Evolutionary conservation across 2,113 vertebrate genomes (phyloP).

Genomic region (Tympanuchus pallidicinctus): DNA sequence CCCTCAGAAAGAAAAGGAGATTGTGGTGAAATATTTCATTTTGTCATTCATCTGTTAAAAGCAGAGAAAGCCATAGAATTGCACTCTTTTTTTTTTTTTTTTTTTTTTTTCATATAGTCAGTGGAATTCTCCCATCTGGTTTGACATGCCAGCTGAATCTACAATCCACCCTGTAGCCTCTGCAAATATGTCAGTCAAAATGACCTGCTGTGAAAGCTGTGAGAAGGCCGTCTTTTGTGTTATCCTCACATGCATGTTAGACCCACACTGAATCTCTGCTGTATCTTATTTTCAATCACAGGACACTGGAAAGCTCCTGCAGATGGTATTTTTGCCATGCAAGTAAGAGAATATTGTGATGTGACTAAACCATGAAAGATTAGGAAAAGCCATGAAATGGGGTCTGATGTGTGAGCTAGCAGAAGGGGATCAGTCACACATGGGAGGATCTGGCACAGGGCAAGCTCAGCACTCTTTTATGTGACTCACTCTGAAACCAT

Average conservation of each 20-base stretch:
- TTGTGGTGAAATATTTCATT: constrained; percentile 2
- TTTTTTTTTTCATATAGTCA: constrained; percentile 17
- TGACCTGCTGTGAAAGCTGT: constrained; percentile 74
- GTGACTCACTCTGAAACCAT: constrained; percentile 26
- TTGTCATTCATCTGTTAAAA: constrained; percentile 11
- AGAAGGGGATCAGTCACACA: constrained; percentile 54
- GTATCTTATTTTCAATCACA: constrained; percentile 65
- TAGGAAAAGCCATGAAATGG: constrained; percentile 69
- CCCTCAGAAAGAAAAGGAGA: not conserved
- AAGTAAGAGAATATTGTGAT: constrained; percentile 64
- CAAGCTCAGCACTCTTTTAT: constrained; percentile 22
- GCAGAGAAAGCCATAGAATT: not conserved
- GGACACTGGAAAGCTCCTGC: constrained; percentile 53
- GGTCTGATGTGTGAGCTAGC: constrained; percentile 31
- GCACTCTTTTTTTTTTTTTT: not conserved
- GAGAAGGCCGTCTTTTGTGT: constrained; percentile 59
- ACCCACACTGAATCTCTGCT: constrained; percentile 46
- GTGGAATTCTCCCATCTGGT: constrained; percentile 74
- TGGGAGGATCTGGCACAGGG: constrained; percentile 21
- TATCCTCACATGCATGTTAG: constrained; percentile 60
- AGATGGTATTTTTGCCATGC: constrained; percentile 68
- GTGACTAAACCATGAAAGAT: constrained; percentile 68
- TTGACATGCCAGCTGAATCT: constrained; percentile 76
- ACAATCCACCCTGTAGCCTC: constrained; percentile 64
- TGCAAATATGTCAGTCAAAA: constrained; percentile 73